phyloP scores from a whole-genome alignment of 2,888 invertebrate genomes.

The Mesoligia furuncula region DNA sequence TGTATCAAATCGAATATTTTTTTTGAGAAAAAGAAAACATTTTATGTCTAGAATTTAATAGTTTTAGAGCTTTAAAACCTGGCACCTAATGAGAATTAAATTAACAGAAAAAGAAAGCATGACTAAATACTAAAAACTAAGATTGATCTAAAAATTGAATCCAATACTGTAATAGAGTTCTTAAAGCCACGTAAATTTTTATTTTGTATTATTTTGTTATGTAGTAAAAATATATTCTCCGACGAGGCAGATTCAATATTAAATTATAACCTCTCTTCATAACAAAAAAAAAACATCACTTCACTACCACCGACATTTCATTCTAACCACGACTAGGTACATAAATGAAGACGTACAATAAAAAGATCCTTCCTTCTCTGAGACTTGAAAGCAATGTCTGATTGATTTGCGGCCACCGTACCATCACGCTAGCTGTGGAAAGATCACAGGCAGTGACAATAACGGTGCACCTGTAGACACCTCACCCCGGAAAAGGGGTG shows the following conservation, averaged over 20 bases:
- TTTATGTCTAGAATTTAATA: not conserved
- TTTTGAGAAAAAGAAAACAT: not conserved
- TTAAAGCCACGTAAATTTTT: no score
- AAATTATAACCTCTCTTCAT: slow-evolving; percentile 16
- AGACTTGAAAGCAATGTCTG: slow-evolving; percentile 46
- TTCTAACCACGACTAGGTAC: slow-evolving; percentile 8
- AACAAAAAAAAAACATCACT: slow-evolving; percentile 13
- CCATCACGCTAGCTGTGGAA: slow-evolving; percentile 16
- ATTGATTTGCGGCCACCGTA: slow-evolving; percentile 47
- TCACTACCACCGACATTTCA: not conserved
- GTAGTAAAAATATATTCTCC: not conserved
- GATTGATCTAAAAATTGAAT: not conserved
- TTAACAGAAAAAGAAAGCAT: not conserved
- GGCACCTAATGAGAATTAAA: not conserved
- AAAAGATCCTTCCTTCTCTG: slow-evolving; percentile 16
- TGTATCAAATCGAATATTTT: not conserved
- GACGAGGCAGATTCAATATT: slow-evolving; percentile 13
- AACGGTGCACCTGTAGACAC: slow-evolving; percentile 46
- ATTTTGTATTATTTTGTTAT: not conserved
- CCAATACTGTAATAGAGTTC: not conserved
- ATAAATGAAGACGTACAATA: slow-evolving; percentile 44
- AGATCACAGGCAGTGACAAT: slow-evolving; percentile 46
- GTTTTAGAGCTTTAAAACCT: not conserved
- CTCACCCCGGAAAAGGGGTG: no score
- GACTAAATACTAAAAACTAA: not conserved